Base-by-base conservation (phyloP, 92 coral and sea anemone genomes). In the Ricordea florida region DNA sequence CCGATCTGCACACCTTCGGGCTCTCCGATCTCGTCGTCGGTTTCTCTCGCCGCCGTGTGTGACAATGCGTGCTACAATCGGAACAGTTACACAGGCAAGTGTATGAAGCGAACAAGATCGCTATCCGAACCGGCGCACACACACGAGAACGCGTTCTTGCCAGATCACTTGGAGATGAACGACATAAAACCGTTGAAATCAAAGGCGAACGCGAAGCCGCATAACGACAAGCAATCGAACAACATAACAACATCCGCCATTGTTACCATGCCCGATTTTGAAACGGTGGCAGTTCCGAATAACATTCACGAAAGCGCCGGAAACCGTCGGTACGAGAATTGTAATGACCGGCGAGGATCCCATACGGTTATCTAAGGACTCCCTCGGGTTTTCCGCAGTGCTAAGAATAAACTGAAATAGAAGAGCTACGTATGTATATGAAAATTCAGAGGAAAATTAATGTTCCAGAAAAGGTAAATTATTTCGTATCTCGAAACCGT, bases 1-100 rank as follows among this genome's bases (percentile, higher is more conserved):
- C 94, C 97, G 9, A 92, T 96, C 57, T 96, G 99, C 38, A 96
- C 99, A 0, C 99, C 99, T 3, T 90, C 97, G 5, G 99, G 99
- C 7, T 96, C 99, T 22, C 99, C 99, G 1, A 84, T 96, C 17
- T 87, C 88, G 8, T 96, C 99, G 10, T 85, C 99, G 13, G 74
- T 96, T 21, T 96, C 99, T 16, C 81, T 96, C 2, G 97, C 96
- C 1, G 90, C 85, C 2, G 93, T 91, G 30, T 91, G 97, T 27
- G 90, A 87, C 58, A 57, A 91, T 77, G 97, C 93, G 7, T 91
- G 97, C 42, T 91, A 91, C 51, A 91, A 91, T 65, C 81, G 97
- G 33, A 87, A 91, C 78, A 91, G 97, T 49, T 91, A 91, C 75
- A 24, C 58, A 33, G 97, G 97, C 9, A 87, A 87, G 56, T 91